Percentiles rank a stretch among this genome's conserved stretches.
phyloP scores from a whole-genome alignment of 2,797 vertebrate species.

The Pteropus rufus region DNA sequence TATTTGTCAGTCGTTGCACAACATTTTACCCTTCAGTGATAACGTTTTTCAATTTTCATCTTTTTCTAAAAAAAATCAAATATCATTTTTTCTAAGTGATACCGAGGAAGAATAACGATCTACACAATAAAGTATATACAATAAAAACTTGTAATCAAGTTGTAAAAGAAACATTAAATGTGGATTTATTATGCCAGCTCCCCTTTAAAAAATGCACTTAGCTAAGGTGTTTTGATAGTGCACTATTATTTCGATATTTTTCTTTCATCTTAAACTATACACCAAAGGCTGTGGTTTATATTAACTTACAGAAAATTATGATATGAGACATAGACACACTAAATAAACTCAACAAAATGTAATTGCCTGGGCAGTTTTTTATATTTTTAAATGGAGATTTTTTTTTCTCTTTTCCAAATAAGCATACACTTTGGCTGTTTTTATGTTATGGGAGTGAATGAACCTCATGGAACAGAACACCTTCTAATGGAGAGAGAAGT shows the following conservation, averaged over 20 bases:
- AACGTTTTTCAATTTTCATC: not conserved
- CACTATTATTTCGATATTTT: slow-evolving; percentile 65
- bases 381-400: slow-evolving; percentile 23
- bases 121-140: not conserved
- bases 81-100: not conserved
- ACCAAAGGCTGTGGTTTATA: slow-evolving; percentile 41
- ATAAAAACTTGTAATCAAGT: not conserved
- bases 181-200: not conserved
- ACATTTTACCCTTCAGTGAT: not conserved
- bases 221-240: slow-evolving; percentile 50
- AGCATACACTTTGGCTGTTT: not conserved
- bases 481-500: slow-evolving; percentile 46
- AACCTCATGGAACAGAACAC: slow-evolving; percentile 4
- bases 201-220: slow-evolving; percentile 23
- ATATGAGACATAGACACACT: slow-evolving; percentile 74
- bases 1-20: not conserved
- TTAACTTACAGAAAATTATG: slow-evolving; percentile 70
- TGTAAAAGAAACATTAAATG: not conserved
- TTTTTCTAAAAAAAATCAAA: slow-evolving; percentile 24
- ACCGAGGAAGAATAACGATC: not conserved
- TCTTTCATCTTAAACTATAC: slow-evolving; percentile 50
- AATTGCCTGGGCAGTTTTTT: slow-evolving; percentile 60
- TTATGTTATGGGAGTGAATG: slow-evolving; percentile 52
- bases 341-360: slow-evolving; percentile 71
- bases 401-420: not conserved